Evolutionary conservation across 2,888 invertebrate species (phyloP).

Genomic region (Drosophila macrospina): DNA sequence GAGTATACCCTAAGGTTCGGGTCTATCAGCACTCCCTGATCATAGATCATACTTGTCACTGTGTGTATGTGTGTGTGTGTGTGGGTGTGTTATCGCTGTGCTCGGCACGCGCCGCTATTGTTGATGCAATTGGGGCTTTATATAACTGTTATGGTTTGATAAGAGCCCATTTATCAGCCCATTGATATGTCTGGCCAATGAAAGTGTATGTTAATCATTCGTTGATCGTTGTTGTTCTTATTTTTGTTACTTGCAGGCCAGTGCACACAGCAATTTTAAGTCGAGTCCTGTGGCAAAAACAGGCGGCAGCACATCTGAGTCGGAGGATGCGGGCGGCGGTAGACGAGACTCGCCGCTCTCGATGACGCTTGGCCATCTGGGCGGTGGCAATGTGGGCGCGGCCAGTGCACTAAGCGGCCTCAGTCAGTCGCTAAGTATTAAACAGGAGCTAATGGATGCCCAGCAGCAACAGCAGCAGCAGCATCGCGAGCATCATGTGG

Average conservation of each 20-base stretch:
- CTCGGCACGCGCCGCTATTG: constrained; percentile 65
- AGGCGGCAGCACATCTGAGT: constrained; percentile 87
- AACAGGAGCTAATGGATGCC: constrained; percentile 85
- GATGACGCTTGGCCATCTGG: constrained; percentile 83
- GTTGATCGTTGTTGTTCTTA: not conserved
- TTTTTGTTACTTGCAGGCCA: constrained; percentile 85
- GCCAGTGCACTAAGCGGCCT: constrained; percentile 77
- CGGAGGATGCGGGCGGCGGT: constrained; percentile 83
- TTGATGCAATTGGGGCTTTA: constrained; percentile 5
- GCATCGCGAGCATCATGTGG: constrained; percentile 83
- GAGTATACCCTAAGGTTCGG: constrained; percentile 1
- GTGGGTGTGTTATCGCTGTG: constrained; percentile 35
- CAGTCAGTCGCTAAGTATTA: constrained; percentile 86
- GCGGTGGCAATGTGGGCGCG: constrained; percentile 79
- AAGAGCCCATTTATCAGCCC: not conserved
- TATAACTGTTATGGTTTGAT: constrained; percentile 5
- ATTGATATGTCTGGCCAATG: not conserved
- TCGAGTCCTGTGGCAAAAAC: constrained; percentile 89
- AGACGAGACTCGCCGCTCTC: constrained; percentile 85
- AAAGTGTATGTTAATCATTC: constrained; percentile 13
- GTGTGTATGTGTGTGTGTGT: constrained; percentile 22
- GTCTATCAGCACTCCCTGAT: constrained; percentile 23
- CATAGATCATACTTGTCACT: constrained; percentile 21
- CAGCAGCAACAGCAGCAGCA: constrained; percentile 84
- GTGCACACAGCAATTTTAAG: constrained; percentile 89